Base-by-base conservation (phyloP, 2,113 vertebrate genomes). In the Nettapus auritus region DNA sequence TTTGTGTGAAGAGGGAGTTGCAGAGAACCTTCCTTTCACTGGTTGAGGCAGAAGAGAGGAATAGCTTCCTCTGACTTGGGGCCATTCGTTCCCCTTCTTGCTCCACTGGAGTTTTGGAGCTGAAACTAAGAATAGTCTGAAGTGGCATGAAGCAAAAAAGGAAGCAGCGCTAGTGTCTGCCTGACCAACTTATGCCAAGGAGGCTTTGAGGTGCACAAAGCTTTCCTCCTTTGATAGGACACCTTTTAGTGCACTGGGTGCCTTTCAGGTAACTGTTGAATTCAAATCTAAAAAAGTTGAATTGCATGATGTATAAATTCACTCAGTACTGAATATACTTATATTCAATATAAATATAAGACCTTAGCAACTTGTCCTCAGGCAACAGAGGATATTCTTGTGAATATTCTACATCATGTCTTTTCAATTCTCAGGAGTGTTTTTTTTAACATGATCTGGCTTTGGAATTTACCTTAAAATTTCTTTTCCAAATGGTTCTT, bases 271-370 rank as follows among this genome's bases (percentile, higher is more conserved):
- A 48, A 50, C 44, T 69, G 9, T 31, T 69, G 46, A 40, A 62
- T 87, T 89, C 2, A 31, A 8, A 13, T 68, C 66, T 91, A 59
- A 38, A 68, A 42, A 71, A 46, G 7, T 36, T 60, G 44, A 79
- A 59, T 46, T 76, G 13, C 82, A 7, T 70, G 38, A 36, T 3
- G 9, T 64, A 12, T 46, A 56, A 71, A 36, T 77, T 28, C 6
- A n/a, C n/a, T n/a, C n/a, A n/a, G n/a, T n/a, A n/a, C n/a, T n/a
- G n/a, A n/a, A n/a, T n/a, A n/a, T n/a, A n/a, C n/a, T 73, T 73
- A 76, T 87, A 60, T 40, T 89, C 53, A 50, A 7, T 87, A 19
- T 76, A 38, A 74, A 76, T 88, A 31, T 36, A 93, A 66, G 57
- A 26, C 40, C 59, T 71, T 25, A 66, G 4, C 23, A 15, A 50